Conservation (phyloP, 1,140 invertebrate species). For the Rhopalosiphum maidis region DNA sequence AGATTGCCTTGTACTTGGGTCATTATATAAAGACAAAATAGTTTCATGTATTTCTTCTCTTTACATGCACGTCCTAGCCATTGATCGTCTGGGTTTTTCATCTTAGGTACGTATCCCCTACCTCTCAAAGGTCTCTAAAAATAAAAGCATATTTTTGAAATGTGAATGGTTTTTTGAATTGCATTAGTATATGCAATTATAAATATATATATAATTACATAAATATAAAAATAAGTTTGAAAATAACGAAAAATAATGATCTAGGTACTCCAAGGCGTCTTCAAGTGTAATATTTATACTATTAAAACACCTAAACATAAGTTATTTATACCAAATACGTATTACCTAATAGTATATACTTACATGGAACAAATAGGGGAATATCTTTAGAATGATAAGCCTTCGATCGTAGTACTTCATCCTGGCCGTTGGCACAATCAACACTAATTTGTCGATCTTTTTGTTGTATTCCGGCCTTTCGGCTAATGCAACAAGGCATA, state of each 20-base stretch:
- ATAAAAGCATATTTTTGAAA: not conserved
- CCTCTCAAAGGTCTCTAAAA: not conserved
- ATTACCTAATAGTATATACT: not conserved
- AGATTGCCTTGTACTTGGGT: not conserved
- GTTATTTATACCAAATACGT: not conserved
- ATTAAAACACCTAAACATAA: not conserved
- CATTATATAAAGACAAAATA: not conserved
- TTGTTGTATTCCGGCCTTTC: slow-evolving; percentile 66
- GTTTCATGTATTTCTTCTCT: not conserved
- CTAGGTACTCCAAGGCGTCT: not conserved
- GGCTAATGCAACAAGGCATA: slow-evolving; percentile 66
- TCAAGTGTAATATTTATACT: not conserved
- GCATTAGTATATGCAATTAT: not conserved
- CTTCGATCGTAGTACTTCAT: slow-evolving; percentile 58
- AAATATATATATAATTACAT: not conserved
- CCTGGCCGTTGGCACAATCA: slow-evolving; percentile 67
- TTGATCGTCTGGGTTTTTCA: slow-evolving; percentile 26
- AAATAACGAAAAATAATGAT: no score
- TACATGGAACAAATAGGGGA: slow-evolving; percentile 6
- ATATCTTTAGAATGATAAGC: not conserved
- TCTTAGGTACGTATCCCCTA: not conserved
- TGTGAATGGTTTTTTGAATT: not conserved
- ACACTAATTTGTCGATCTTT: slow-evolving; percentile 65
- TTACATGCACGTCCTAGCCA: slow-evolving; percentile 13
- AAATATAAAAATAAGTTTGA: no score